Evolutionary conservation across 2,113 vertebrate species (phyloP).

Genomic region (Salvelinus alpinus): DNA sequence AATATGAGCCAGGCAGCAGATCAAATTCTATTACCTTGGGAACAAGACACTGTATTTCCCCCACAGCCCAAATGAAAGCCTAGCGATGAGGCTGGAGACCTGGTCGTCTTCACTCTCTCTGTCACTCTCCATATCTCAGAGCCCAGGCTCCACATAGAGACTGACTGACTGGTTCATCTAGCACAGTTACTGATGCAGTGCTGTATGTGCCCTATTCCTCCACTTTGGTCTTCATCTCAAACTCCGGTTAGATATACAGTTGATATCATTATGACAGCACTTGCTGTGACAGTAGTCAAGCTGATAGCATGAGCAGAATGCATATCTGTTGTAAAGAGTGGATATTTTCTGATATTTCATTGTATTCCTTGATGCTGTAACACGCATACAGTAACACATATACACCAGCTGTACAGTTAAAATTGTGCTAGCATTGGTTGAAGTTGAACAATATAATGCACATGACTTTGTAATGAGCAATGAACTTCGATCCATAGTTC

Average conservation of each 20-base stretch:
- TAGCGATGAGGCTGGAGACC: not conserved
- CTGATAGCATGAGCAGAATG: too few species aligned
- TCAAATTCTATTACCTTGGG: conserved; percentile 33
- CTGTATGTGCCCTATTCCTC: too few species aligned
- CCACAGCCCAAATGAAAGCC: conserved; percentile 39
- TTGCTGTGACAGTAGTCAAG: too few species aligned
- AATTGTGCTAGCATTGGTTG: not conserved
- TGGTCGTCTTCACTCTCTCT: not conserved
- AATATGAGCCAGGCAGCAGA: conserved; percentile 11
- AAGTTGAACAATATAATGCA: not conserved
- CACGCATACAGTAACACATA: too few species aligned
- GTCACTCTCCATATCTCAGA: conserved; percentile 6
- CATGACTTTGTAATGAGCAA: not conserved
- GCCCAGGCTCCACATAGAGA: conserved; percentile 7
- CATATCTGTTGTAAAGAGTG: too few species aligned
- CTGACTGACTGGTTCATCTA: not conserved
- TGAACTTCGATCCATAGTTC: not conserved
- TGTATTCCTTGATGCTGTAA: not conserved
- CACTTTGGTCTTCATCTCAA: too few species aligned
- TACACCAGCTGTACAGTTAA: not conserved
- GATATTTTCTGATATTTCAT: too few species aligned
- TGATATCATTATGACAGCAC: too few species aligned
- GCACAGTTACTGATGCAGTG: not conserved
- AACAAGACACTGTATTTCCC: conserved; percentile 16
- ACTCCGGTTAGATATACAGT: too few species aligned